Evolutionary conservation across 2,113 vertebrate genomes (phyloP), one percentile per base, ranked within the genome.

Genomic region (Rhinichthys klamathensis): DNA sequence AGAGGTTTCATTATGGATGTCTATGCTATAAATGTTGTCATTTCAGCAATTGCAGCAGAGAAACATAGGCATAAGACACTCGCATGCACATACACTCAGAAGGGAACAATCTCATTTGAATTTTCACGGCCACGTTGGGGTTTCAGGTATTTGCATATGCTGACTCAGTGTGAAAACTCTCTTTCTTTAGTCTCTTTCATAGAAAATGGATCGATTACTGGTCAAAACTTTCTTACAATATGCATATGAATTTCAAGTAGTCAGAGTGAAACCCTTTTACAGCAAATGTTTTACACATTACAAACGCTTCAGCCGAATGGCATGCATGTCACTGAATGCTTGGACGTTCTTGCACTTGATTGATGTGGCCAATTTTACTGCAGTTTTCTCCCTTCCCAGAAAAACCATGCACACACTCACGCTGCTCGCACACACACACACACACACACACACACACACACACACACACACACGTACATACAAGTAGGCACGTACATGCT

Each of bases 291-390:
- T 80, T 74, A 54, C 7, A 60, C 46, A 8, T 70, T 80, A 25
- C 77, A 81, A 46, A 67, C 44, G 58, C 60, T 56, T 54, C 61
- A 82, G 70, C 73, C 80, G 76, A 86, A 58, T 18, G 75, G 38
- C 81, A 54, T 72, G 38, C 81, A 54, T 72, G 30, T 51, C 69
- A 61, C 6, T 60, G 67, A 70, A 86, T 49, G 67, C 63, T 60
- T 67, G 46, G 84, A 79, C 49, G 65, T 82, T 86, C 41, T 35
- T 76, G 35, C 78, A 44, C 60, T 67, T 88, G 81, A 86, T 81
- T 81, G 69, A 86, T 88, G 76, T 70, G 69, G 84, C 21, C 67
- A 70, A 84, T 84, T 88, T 88, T 70, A 74, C 76, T 38, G 58
- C 51, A 76, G 61, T 63, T 87, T 54, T 87, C 77, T 74, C 44